Evolutionary conservation across 2,113 vertebrate genomes (phyloP).

Genomic region (Arvicanthis niloticus): DNA sequence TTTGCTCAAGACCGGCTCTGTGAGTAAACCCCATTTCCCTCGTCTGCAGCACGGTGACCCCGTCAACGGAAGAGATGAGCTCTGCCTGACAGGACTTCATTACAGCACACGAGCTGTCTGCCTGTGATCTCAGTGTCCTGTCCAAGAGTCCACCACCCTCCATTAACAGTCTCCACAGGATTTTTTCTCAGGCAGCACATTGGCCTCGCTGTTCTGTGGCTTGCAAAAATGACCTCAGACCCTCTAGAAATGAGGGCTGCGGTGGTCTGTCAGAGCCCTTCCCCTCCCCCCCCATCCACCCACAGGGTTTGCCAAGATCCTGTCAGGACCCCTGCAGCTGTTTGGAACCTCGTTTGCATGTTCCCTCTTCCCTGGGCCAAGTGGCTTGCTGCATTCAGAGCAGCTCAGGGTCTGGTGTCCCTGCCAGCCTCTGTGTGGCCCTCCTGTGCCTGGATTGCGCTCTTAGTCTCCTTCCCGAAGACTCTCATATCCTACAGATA

Average conservation of each 20-base stretch:
- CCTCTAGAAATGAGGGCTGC: neutral
- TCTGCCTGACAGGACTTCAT: constrained; percentile 45
- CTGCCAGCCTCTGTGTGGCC: neutral
- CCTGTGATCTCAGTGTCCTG: neutral
- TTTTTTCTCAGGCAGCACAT: neutral
- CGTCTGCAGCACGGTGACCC: constrained; percentile 17
- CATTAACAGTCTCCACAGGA: neutral
- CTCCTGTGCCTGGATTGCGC: neutral
- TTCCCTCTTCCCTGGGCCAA: constrained; percentile 13
- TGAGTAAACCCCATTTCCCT: constrained; percentile 23
- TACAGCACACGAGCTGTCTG: neutral
- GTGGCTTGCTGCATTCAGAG: constrained; percentile 5
- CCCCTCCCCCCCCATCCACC: too few relatives aligned
- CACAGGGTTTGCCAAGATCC: constrained; percentile 27
- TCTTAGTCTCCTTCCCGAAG: neutral
- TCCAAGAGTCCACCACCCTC: neutral
- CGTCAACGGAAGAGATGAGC: constrained; percentile 45
- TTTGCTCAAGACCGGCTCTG: constrained; percentile 36
- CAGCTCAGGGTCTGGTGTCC: neutral
- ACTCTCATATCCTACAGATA: neutral
- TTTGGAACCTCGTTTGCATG: constrained; percentile 10
- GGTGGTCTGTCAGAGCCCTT: neutral
- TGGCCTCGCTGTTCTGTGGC: neutral
- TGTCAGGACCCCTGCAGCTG: constrained; percentile 44
- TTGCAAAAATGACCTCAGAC: neutral